phyloP scores from a whole-genome alignment of 1,140 invertebrate species.

The Orchestia grillus region DNA sequence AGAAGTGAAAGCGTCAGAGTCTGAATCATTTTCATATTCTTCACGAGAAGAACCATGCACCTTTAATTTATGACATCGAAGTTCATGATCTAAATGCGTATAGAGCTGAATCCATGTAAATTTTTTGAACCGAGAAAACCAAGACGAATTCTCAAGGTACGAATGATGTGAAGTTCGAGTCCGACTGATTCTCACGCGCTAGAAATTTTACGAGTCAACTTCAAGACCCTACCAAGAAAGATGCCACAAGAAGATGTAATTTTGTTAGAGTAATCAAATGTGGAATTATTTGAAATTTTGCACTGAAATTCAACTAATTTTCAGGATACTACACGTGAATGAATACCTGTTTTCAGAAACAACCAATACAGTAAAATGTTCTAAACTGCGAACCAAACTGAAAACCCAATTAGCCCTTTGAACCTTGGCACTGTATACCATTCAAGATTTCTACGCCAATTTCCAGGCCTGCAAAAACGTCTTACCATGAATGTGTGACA shows the following conservation, averaged over 20 bases:
- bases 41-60: background rate
- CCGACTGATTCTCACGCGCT: too few species aligned
- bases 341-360: background rate
- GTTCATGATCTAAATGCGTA: background rate
- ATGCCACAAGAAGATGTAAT: too few species aligned
- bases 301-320: too few species aligned
- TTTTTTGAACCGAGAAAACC: background rate
- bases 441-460: background rate
- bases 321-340: background rate
- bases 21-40: background rate
- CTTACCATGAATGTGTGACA: background rate
- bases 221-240: too few species aligned
- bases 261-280: too few species aligned
- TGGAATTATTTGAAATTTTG: too few species aligned
- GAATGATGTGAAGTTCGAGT: background rate
- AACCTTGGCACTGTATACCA: background rate
- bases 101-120: background rate
- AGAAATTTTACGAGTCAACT: too few species aligned
- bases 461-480: background rate
- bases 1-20: background rate
- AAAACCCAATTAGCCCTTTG: background rate
- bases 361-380: background rate
- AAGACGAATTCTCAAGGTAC: background rate
- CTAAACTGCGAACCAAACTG: background rate
- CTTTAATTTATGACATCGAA: background rate